Evolutionary conservation across 2,888 invertebrate genomes (phyloP).

Genomic region (Acrocyrtus sp.): DNA sequence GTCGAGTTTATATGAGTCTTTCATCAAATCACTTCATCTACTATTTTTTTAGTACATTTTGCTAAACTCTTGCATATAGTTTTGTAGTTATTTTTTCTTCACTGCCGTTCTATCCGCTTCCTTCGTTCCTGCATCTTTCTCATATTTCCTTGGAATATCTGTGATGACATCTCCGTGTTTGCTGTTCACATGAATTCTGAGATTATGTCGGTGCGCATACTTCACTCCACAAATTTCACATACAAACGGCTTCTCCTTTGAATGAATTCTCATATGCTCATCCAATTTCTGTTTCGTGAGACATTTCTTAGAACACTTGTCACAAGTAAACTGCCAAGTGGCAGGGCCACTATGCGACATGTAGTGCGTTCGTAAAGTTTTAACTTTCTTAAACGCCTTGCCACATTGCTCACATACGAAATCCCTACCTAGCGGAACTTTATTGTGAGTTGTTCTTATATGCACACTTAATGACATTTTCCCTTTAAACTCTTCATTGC

Average conservation of each 20-base stretch:
- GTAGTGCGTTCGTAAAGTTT: neutral
- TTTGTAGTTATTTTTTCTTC: too few species aligned
- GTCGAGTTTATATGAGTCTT: too few species aligned
- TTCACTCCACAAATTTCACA: conserved; percentile 16
- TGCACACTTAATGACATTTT: neutral
- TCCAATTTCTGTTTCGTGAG: neutral
- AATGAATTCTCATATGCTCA: conserved; percentile 5
- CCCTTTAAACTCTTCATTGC: neutral
- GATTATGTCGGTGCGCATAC: conserved; percentile 22
- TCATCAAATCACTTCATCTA: too few species aligned
- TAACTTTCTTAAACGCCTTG: neutral
- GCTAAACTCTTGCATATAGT: too few species aligned
- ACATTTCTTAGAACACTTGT: neutral
- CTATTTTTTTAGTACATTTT: too few species aligned
- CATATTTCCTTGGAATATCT: neutral
- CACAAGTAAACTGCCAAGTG: conserved; percentile 15
- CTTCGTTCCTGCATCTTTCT: too few species aligned
- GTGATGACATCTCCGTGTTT: conserved; percentile 8
- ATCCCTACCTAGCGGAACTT: neutral
- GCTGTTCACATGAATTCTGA: conserved; percentile 5
- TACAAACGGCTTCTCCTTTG: conserved; percentile 10
- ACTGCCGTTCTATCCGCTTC: too few species aligned
- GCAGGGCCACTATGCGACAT: neutral
- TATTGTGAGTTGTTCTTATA: neutral
- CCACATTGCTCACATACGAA: conserved; percentile 7